These are phyloP conservation scores for Rhinolophus sinicus DNA, from an alignment of 2,113 vertebrate species.

Conservation along the genomic window DNA sequence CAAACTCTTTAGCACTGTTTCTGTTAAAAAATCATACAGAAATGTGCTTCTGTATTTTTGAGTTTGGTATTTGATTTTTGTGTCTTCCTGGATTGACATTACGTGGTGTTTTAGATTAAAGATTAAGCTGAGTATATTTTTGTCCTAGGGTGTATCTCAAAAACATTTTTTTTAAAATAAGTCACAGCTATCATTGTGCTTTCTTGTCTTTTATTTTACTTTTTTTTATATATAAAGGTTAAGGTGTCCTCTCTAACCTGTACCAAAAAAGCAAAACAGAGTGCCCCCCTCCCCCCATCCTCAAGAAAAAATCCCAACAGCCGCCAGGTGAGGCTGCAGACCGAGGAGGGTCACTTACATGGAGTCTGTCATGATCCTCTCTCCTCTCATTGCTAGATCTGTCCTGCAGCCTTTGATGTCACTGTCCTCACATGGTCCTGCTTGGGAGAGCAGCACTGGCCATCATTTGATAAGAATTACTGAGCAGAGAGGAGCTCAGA, in stretches of 20 bases:
- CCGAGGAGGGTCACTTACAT: background rate
- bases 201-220: background rate
- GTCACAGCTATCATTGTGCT: background rate
- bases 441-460: background rate
- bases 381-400: background rate
- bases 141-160: background rate
- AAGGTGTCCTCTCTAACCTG: background rate
- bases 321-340: background rate
- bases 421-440: background rate
- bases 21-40: background rate
- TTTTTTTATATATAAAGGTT: background rate
- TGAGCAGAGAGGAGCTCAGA: background rate
- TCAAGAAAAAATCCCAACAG: background rate
- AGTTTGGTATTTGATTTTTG: background rate
- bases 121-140: background rate
- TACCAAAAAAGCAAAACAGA: background rate
- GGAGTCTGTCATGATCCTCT: background rate
- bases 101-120: background rate
- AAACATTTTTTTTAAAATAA: background rate
- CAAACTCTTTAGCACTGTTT: background rate
- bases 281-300: background rate
- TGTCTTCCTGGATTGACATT: background rate
- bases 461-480: background rate
- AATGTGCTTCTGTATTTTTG: background rate
- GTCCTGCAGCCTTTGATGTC: background rate